These are phyloP conservation scores for Agrilus mali DNA, from an alignment of 2,888 invertebrate species.

Conservation along the genomic window DNA sequence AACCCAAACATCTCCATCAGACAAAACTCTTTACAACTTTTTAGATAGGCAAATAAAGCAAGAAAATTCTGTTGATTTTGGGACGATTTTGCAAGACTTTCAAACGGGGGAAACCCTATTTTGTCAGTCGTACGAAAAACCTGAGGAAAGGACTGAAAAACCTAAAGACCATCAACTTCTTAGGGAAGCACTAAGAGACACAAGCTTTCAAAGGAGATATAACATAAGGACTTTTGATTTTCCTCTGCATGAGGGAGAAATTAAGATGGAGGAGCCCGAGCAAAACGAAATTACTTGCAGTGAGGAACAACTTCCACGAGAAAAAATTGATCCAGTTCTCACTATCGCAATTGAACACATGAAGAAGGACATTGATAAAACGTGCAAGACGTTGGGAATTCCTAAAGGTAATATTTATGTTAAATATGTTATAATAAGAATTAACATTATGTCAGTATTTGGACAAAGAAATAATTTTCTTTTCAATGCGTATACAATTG, in stretches of 20 bases:
- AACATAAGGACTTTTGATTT: conserved; percentile 69
- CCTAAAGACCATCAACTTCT: conserved; percentile 62
- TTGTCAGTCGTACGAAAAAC: conserved; percentile 20
- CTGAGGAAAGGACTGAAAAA: conserved; percentile 15
- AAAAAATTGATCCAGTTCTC: conserved; percentile 71
- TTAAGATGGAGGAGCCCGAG: conserved; percentile 58
- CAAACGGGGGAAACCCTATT: conserved; percentile 24
- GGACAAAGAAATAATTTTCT: too few relatives aligned
- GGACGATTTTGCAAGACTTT: conserved; percentile 45
- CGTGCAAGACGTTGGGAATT: conserved; percentile 74
- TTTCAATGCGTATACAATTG: too few relatives aligned
- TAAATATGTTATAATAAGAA: too few relatives aligned
- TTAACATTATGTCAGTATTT: too few relatives aligned
- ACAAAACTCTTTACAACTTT: conserved; percentile 16
- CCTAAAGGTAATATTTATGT: conserved; percentile 61
- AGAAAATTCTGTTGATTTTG: conserved; percentile 46
- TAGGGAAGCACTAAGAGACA: conserved; percentile 71
- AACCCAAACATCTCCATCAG: conserved; percentile 24
- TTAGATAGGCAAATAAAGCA: conserved; percentile 35
- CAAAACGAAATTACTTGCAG: conserved; percentile 31
- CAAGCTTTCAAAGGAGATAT: conserved; percentile 72
- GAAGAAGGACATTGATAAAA: conserved; percentile 72
- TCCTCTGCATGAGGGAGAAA: conserved; percentile 38
- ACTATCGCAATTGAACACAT: conserved; percentile 79
- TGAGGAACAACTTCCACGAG: conserved; percentile 48